Evolutionary conservation across 2,113 vertebrate species (phyloP), one percentile per base, ranked within the genome.

Genomic region (Chionis minor): DNA sequence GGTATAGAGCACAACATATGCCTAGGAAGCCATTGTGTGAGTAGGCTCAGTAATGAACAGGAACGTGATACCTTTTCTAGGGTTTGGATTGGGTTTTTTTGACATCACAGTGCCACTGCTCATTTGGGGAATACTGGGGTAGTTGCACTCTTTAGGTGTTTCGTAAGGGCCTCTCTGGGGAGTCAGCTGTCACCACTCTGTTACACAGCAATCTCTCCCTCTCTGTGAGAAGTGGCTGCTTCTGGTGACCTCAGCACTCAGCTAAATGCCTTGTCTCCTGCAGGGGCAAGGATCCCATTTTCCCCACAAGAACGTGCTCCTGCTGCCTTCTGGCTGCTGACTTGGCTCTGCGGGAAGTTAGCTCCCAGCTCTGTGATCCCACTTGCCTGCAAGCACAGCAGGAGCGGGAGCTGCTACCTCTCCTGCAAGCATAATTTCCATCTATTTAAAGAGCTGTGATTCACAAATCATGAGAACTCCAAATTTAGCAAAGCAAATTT

Each of bases 361-460:
- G 18, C 21, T 96, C 66, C 70, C 47, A 65, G 61, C 26, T 65
- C 66, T 75, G 47, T 47, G 35, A 66, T 81, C 55, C 89, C 47
- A 12, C 49, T 85, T 0, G 0, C n/a, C 61, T 52, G n/a, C 26
- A 79, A 94, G 23, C 14, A 62, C 65, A 78, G 81, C 27, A 71
- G 66, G 65, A 81, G 30, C 0, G 4, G 70, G 69, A 81, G 15
- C 49, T 80, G 78, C 35, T 59, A 6, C 49, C 19, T 71, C 84
- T 73, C 28, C 87, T 75, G 24, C 27, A 73, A 80, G 62, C 12
- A 14, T 18, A 33, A 80, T 77, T 79, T 80, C 66, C 6, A 9
- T 49, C 75, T 92, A 59, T 94, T 95, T 94, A 78, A 85, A 86
- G 81, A 80, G 33, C 33, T 69, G 19, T 82, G 81, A 93, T 32